phyloP scores from a whole-genome alignment of 2,797 vertebrate species.

The Mormyrus proboscirostris region DNA sequence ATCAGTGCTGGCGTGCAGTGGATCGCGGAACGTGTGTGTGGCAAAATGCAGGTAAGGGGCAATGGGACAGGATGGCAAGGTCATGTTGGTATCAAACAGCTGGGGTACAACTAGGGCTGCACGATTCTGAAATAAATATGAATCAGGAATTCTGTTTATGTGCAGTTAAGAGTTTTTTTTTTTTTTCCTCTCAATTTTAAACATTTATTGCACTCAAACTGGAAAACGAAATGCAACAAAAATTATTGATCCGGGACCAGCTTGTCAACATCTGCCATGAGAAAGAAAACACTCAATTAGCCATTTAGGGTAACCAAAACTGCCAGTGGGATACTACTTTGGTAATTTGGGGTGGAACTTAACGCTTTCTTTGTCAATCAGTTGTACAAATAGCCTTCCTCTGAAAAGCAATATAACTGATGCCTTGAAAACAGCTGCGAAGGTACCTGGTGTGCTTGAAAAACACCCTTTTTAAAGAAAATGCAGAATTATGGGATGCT shows the following conservation, averaged over 20 bases:
- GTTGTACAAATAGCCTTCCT: background rate
- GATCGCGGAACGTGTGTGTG: slow-evolving; percentile 60
- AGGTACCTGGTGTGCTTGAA: background rate
- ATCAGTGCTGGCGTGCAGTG: slow-evolving; percentile 63
- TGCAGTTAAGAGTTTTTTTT: background rate
- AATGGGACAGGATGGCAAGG: background rate
- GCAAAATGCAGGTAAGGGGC: slow-evolving; percentile 38
- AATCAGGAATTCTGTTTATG: background rate
- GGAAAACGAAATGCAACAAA: background rate
- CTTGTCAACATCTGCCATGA: background rate
- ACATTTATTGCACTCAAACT: background rate
- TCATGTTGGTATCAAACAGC: background rate
- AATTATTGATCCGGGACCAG: background rate
- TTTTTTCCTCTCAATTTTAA: background rate
- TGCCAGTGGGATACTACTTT: background rate
- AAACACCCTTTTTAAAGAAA: background rate
- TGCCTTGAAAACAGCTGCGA: background rate
- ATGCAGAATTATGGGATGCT: background rate
- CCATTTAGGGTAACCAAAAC: background rate
- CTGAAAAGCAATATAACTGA: background rate
- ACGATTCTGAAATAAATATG: background rate
- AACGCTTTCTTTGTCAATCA: background rate
- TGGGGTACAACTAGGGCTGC: background rate
- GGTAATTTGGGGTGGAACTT: background rate
- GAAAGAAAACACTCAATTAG: background rate